These are phyloP conservation scores for Phoenicopterus ruber DNA, from an alignment of 2,113 vertebrate species.

Conservation along the genomic window DNA sequence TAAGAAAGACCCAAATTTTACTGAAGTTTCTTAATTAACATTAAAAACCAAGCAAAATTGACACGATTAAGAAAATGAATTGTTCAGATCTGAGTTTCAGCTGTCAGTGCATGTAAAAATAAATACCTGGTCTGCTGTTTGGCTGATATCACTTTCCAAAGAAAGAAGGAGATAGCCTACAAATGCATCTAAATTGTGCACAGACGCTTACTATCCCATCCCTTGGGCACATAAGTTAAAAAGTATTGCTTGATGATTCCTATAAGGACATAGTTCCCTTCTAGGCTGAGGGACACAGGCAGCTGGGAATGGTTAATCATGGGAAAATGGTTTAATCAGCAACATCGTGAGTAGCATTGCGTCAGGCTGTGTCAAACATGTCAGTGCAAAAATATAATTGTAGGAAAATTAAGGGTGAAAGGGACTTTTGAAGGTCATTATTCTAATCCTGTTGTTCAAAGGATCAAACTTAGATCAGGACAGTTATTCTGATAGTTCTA, in stretches of 20 bases:
- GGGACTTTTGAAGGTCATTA: background rate
- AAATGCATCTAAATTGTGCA: background rate
- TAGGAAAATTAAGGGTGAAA: background rate
- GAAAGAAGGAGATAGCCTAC: background rate
- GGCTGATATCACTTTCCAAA: background rate
- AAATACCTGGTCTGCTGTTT: background rate
- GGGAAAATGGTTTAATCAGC: background rate
- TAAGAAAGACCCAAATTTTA: background rate
- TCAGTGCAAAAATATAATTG: background rate
- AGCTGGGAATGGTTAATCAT: background rate
- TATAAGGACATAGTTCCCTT: background rate
- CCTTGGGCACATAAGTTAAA: background rate
- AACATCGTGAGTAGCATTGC: background rate
- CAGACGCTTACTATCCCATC: background rate
- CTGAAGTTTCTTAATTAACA: background rate
- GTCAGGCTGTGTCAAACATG: background rate
- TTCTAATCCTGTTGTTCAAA: background rate
- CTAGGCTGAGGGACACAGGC: background rate
- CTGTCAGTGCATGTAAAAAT: background rate
- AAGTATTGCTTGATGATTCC: background rate
- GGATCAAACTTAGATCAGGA: background rate
- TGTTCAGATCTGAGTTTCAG: background rate
- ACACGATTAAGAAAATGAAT: background rate
- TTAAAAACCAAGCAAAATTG: background rate
- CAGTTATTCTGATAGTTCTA: background rate